phyloP scores from a whole-genome alignment of 2,113 vertebrate genomes.

The Nycticryphes semicollaris region DNA sequence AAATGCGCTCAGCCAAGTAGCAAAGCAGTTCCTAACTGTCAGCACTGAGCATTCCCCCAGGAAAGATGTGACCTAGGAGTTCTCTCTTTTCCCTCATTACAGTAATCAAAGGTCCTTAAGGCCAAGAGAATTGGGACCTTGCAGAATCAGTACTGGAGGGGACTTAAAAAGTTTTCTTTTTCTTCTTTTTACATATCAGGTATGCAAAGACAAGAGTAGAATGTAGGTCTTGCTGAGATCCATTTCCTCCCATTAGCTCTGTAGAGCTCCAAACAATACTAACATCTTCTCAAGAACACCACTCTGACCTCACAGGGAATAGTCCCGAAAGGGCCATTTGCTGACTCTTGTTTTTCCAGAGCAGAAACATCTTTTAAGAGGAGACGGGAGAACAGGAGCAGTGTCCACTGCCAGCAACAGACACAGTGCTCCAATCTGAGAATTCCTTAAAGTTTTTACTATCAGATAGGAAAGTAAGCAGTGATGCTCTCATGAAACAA shows the following conservation, averaged over 20 bases:
- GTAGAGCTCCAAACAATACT: neutral
- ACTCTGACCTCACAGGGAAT: neutral
- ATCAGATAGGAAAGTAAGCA: constrained; percentile 15
- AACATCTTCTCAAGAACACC: neutral
- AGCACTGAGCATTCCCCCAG: neutral
- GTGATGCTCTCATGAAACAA: neutral
- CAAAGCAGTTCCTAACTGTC: neutral
- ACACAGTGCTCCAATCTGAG: constrained; percentile 22
- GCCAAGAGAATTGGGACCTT: neutral
- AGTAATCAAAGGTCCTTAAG: neutral
- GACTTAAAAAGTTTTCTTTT: neutral
- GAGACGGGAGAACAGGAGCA: constrained; percentile 14
- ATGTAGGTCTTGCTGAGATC: constrained; percentile 12
- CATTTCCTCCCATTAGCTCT: neutral
- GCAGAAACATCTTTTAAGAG: neutral
- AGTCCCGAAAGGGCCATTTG: neutral
- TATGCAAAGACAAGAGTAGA: neutral
- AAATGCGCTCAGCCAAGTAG: neutral
- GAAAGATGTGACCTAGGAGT: neutral
- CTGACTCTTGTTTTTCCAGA: constrained; percentile 1
- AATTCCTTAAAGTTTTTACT: constrained; percentile 8
- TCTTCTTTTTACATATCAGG: neutral
- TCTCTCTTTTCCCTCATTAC: neutral
- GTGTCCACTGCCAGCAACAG: constrained; percentile 75
- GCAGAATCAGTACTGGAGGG: neutral